phyloP scores from a whole-genome alignment of 2,888 invertebrate genomes.

The Apamea crenata region DNA sequence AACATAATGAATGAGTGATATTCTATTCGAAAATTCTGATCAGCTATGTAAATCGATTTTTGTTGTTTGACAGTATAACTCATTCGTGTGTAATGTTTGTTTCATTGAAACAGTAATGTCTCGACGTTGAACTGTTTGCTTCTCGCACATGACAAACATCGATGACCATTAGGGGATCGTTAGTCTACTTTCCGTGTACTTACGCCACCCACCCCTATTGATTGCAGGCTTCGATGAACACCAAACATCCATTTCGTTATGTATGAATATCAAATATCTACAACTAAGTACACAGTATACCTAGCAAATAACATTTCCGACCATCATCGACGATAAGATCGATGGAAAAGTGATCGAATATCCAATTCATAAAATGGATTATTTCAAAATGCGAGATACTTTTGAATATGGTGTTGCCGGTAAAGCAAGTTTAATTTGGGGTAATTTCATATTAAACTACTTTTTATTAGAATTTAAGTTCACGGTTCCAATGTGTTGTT shows the following conservation, averaged over 20 bases:
- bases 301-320: conserved; percentile 51
- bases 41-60: conserved; percentile 19
- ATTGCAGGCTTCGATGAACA: conserved; percentile 64
- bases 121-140: conserved; percentile 50
- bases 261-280: conserved; percentile 66
- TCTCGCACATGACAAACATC: conserved; percentile 55
- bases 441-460: not conserved
- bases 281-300: conserved; percentile 29
- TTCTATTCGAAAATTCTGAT: not conserved
- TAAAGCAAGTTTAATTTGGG: not conserved
- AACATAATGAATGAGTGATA: not conserved
- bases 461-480: not conserved
- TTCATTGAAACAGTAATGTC: conserved; percentile 44
- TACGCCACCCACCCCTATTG: conserved; percentile 63
- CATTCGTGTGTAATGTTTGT: conserved; percentile 30
- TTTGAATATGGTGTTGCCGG: not conserved
- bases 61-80: conserved; percentile 15
- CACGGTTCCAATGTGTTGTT: not conserved
- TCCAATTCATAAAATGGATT: conserved; percentile 23
- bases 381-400: conserved; percentile 10
- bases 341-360: conserved; percentile 41
- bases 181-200: conserved; percentile 52
- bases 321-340: conserved; percentile 28
- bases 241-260: conserved; percentile 70
- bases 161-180: conserved; percentile 69